phyloP scores from a whole-genome alignment of 2,888 invertebrate species.

The Aricia artaxerxes region DNA sequence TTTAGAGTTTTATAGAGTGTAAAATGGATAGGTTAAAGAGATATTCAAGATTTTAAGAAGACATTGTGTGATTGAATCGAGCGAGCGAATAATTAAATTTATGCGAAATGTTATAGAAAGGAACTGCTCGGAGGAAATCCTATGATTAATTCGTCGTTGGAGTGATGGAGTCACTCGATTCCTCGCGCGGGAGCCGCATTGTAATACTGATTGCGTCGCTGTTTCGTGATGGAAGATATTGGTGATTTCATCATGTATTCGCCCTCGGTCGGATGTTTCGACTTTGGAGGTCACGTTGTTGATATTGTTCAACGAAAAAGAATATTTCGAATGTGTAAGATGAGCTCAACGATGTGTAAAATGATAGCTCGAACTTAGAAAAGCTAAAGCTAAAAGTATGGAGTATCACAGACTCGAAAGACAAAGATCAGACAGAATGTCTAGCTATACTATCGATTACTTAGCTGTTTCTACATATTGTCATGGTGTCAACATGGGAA shows the following conservation, averaged over 20 bases:
- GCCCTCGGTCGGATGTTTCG: not conserved
- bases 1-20: conserved; percentile 50
- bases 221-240: conserved; percentile 21
- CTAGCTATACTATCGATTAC: not conserved
- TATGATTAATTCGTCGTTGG: conserved; percentile 74
- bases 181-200: conserved; percentile 46
- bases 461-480: not conserved
- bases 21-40: conserved; percentile 53
- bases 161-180: conserved; percentile 64
- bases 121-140: conserved; percentile 77
- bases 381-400: not conserved
- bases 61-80: conserved; percentile 44
- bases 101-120: conserved; percentile 79
- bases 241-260: not conserved
- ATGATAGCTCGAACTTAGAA: not conserved
- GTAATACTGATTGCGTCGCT: conserved; percentile 34
- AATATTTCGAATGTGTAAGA: not conserved
- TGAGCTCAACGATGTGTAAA: not conserved
- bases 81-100: conserved; percentile 67
- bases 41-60: conserved; percentile 51
- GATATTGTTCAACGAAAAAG: not conserved
- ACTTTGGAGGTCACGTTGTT: not conserved
- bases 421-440: conserved; percentile 2
- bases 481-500: not conserved
- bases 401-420: not conserved